Conservation (phyloP, 1,140 invertebrate species). For the Pachypsylla venusta region DNA sequence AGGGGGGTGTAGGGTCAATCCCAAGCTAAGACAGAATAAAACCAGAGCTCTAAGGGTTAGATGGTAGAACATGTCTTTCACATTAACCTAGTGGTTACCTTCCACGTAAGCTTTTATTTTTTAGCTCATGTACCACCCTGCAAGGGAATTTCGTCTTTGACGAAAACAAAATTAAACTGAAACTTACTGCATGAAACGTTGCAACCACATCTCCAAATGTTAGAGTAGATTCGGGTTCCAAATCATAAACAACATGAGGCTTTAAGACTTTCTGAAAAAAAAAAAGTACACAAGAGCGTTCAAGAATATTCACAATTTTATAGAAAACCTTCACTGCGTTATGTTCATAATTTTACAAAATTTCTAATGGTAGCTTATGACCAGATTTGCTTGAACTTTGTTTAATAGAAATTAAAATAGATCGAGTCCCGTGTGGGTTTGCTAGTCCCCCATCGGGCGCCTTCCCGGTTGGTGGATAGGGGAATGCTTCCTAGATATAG, state of each 20-base stretch:
- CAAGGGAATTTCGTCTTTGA: neutral
- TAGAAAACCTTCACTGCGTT: neutral
- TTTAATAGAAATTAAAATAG: neutral
- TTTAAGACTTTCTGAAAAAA: neutral
- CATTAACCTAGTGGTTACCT: neutral
- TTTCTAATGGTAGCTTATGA: neutral
- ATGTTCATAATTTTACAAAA: neutral
- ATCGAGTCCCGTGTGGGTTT: neutral
- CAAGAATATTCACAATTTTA: too few species aligned
- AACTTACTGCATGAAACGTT: neutral
- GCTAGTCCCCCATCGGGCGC: too few species aligned
- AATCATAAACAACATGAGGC: neutral
- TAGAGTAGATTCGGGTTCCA: neutral
- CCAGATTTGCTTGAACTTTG: neutral
- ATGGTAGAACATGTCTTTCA: neutral
- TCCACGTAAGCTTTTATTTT: neutral
- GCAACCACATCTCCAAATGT: neutral
- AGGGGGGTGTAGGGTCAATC: neutral
- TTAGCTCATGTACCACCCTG: neutral
- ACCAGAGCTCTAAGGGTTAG: neutral
- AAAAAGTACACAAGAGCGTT: neutral
- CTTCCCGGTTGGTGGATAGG: neutral
- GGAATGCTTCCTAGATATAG: neutral
- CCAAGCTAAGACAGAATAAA: neutral
- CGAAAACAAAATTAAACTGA: neutral